These are phyloP conservation scores for Styela clava DNA, from an alignment of 23 tunicate species.

Conservation along the genomic window DNA sequence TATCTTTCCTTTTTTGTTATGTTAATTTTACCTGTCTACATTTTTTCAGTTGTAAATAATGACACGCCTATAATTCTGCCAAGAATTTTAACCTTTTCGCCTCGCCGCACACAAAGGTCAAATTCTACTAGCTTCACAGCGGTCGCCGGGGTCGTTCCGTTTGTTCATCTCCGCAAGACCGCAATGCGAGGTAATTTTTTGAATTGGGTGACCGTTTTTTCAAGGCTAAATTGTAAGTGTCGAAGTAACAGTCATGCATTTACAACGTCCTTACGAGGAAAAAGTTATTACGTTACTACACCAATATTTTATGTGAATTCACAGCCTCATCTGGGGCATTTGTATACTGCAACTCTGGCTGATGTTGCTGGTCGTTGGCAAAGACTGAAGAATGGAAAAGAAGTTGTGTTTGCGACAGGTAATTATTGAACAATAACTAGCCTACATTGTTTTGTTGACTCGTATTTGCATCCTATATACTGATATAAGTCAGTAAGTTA, in stretches of 20 bases:
- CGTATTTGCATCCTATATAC: neutral
- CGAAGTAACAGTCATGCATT: neutral
- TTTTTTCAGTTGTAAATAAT: no score
- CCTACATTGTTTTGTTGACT: neutral
- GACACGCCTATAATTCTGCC: no score
- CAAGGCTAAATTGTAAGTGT: no score
- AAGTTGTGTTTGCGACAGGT: constrained; percentile 28
- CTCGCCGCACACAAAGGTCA: no score
- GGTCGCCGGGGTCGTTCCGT: no score
- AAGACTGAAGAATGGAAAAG: constrained; percentile 10
- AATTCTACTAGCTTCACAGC: no score
- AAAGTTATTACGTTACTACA: constrained; percentile 67
- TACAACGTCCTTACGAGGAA: constrained; percentile 7
- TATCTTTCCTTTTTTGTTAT: no score
- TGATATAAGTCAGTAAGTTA: neutral
- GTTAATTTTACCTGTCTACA: no score
- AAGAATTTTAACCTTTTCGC: no score
- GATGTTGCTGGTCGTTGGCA: constrained; percentile 62
- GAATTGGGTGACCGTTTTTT: no score
- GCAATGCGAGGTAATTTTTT: no score
- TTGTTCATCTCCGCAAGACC: no score
- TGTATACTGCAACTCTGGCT: constrained; percentile 68
- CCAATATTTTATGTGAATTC: constrained; percentile 87
- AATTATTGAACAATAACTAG: neutral
- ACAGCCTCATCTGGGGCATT: constrained; percentile 79